Evolutionary conservation across 2,113 vertebrate species (phyloP).

Genomic region (Podiceps cristatus): DNA sequence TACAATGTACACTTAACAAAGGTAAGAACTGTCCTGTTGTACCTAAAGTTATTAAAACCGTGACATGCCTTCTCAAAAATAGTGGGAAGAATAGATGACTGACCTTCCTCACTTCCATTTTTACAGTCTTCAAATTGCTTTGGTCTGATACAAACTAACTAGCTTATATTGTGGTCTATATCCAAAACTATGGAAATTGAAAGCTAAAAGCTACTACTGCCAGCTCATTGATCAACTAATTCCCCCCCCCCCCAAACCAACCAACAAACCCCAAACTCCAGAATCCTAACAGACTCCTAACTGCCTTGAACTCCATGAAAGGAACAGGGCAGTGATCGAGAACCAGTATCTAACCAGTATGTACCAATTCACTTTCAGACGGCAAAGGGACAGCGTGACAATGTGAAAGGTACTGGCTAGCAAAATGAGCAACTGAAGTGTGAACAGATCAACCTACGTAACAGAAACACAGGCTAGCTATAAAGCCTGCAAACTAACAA

Average conservation of each 20-base stretch:
- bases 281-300: not conserved
- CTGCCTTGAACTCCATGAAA: not conserved
- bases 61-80: not conserved
- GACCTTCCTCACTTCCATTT: not conserved
- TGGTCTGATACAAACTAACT: not conserved
- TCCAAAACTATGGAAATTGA: not conserved
- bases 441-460: not conserved
- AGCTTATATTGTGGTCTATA: not conserved
- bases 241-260: too few species aligned
- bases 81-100: not conserved
- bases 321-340: not conserved
- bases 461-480: not conserved
- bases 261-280: not conserved
- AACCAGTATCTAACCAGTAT: not conserved
- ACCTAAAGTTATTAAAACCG: not conserved
- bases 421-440: not conserved
- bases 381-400: not conserved
- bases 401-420: fast-evolving
- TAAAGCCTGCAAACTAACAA: not conserved
- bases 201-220: not conserved
- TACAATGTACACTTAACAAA: not conserved
- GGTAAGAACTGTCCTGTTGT: not conserved
- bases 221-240: not conserved
- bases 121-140: not conserved
- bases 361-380: not conserved